Evolutionary conservation across 2,113 vertebrate species (phyloP).

Genomic region (Melanerpes formicivorus): DNA sequence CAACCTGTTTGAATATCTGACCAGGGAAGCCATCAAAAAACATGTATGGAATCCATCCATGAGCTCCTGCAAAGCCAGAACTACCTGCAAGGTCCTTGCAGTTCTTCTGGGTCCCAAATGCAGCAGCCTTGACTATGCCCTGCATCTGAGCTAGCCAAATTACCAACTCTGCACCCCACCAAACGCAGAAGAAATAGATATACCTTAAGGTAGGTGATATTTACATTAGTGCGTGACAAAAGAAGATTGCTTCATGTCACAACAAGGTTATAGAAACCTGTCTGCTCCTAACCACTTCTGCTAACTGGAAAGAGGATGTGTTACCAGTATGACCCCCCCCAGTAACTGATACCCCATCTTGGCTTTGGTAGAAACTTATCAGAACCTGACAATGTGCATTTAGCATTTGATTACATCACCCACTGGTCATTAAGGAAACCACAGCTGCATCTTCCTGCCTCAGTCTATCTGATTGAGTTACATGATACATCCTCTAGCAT

Average conservation of each 20-base stretch:
- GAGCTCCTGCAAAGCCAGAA: neutral
- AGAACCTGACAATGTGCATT: constrained; percentile 32
- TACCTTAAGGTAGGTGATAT: neutral
- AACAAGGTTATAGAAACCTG: neutral
- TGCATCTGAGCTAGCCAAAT: neutral
- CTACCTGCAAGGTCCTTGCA: neutral
- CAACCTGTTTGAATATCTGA: no score
- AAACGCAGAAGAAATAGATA: neutral
- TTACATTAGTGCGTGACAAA: neutral
- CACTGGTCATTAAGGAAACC: constrained; percentile 65
- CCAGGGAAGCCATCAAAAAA: neutral
- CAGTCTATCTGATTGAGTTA: constrained; percentile 52
- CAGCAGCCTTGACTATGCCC: neutral
- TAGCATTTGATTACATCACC: constrained; percentile 64
- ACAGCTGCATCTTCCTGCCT: constrained; percentile 55
- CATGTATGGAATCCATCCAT: neutral
- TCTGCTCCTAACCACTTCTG: neutral
- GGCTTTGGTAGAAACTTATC: neutral
- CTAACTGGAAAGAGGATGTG: neutral
- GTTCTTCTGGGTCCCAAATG: neutral
- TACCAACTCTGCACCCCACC: neutral
- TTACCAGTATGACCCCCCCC: neutral
- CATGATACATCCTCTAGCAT: constrained; percentile 47
- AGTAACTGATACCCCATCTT: neutral
- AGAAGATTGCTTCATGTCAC: constrained; percentile 13